A percentile compares a stretch with the other conserved stretches of the same genome.
Evolutionary conservation across 1,140 invertebrate species (phyloP).

Genomic region (Cotesia chilonis): DNA sequence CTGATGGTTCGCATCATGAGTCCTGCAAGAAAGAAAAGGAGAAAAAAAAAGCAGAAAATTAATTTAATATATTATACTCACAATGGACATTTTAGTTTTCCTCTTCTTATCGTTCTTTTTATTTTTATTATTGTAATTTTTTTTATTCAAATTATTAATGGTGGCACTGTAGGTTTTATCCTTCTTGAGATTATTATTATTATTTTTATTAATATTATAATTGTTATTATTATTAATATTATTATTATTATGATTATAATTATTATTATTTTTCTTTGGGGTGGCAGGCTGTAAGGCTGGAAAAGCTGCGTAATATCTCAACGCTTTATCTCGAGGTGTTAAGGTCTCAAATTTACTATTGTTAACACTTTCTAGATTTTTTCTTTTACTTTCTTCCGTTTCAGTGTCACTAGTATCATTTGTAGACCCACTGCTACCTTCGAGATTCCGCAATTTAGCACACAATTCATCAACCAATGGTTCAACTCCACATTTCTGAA

Average conservation of each 20-base stretch:
- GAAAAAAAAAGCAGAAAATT: too few relatives aligned
- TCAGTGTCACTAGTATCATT: conserved; percentile 48
- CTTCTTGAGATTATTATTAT: conserved; percentile 22
- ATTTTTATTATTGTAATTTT: conserved; percentile 19
- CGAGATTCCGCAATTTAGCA: conserved; percentile 57
- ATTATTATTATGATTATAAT: conserved; percentile 35
- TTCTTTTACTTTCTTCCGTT: conserved; percentile 49
- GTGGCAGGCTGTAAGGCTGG: conserved; percentile 60
- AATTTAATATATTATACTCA: not conserved
- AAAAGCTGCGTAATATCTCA: conserved; percentile 63
- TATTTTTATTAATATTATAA: not conserved
- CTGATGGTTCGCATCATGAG: too few relatives aligned
- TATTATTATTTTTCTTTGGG: conserved; percentile 51
- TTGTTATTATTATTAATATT: conserved; percentile 24
- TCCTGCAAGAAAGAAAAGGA: too few relatives aligned
- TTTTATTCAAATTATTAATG: conserved; percentile 26
- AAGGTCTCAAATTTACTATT: conserved; percentile 54
- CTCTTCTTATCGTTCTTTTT: not conserved
- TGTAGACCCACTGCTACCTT: conserved; percentile 44
- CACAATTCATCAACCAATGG: conserved; percentile 62
- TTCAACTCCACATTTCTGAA: conserved; percentile 60
- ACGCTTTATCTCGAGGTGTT: conserved; percentile 59
- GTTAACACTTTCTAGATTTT: conserved; percentile 42
- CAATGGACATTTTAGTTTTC: conserved; percentile 26
- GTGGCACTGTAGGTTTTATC: conserved; percentile 36